Evolutionary conservation across 2,113 vertebrate genomes (phyloP).

Genomic region (Equus przewalskii): DNA sequence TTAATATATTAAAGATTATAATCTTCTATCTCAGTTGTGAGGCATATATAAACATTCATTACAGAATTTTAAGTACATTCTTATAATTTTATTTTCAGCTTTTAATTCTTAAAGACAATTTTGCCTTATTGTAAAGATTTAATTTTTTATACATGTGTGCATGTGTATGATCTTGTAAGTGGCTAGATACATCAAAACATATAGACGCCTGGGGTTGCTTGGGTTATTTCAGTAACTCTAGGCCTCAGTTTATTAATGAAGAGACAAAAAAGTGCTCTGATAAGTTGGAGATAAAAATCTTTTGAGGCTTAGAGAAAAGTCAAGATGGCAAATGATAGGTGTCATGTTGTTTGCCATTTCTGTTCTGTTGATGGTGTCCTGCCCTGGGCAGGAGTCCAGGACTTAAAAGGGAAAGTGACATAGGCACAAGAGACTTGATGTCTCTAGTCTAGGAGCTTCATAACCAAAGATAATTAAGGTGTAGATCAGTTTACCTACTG

Average conservation of each 20-base stretch:
- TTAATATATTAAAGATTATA: slow-evolving; percentile 53
- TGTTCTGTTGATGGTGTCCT: slow-evolving; percentile 47
- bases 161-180: neutral
- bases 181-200: slow-evolving; percentile 21
- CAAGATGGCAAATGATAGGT: neutral
- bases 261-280: neutral
- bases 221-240: slow-evolving; percentile 30
- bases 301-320: slow-evolving; percentile 47
- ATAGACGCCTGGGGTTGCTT: neutral
- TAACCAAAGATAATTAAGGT: slow-evolving; percentile 20
- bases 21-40: slow-evolving; percentile 62
- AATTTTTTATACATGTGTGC: neutral
- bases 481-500: neutral
- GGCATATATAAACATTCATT: neutral
- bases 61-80: slow-evolving; percentile 45
- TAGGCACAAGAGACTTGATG: neutral
- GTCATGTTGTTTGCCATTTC: slow-evolving; percentile 11
- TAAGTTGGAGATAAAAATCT: slow-evolving; percentile 52
- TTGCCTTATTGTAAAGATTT: slow-evolving; percentile 20
- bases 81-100: slow-evolving; percentile 52
- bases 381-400: neutral
- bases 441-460: slow-evolving; percentile 9
- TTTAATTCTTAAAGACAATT: slow-evolving; percentile 51
- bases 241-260: slow-evolving; percentile 38
- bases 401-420: slow-evolving; percentile 27